Base-by-base conservation (phyloP, 2,113 vertebrate species). In the Montifringilla adamsi region DNA sequence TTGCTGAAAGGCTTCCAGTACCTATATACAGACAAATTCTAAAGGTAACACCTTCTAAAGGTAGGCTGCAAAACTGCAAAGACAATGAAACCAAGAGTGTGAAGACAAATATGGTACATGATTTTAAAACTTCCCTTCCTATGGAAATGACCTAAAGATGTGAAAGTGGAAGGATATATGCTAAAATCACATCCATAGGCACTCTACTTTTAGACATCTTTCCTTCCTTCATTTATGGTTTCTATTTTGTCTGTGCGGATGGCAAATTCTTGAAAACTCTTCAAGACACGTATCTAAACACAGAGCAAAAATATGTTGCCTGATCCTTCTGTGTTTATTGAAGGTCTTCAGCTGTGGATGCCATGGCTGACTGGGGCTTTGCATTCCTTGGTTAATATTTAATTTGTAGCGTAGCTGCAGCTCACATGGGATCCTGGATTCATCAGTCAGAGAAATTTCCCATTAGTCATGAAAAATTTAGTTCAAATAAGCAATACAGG, bases 381-480 rank as follows among this genome's bases (percentile, higher is more conserved):
- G 26, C 9, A n/a, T 94, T 68, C 39, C 35, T 75, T 11, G 11
- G 11, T 83, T 92, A 83, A 76, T 80, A 78, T 50, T 84, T 84
- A 73, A 76, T 55, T 83, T 50, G 22, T 50, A 83, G 74, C 15
- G 43, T 13, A 94, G 43, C 50, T 88, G 14, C 4, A 33, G 46
- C 33, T 83, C 44, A 31, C 13, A 11, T 19, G 12, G 18, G 13
- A 82, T 82, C 37, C 41, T 89, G 16, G 17, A 47, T 67, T 87
- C 37, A 73, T 68, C 58, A 87, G 47, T 39, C 20, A 84, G 47
- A 76, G 31, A 80, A 84, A 87, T 78, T 76, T 91, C 24, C 52
- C 16, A 74, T 77, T 88, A 93, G n/a, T 53, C 63, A 76, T 72
- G 24, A 92, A 90, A 92, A 92, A 78, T 64, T 91, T 74, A 75